phyloP scores from a whole-genome alignment of 2,113 vertebrate genomes.

The Apaloderma vittatum region DNA sequence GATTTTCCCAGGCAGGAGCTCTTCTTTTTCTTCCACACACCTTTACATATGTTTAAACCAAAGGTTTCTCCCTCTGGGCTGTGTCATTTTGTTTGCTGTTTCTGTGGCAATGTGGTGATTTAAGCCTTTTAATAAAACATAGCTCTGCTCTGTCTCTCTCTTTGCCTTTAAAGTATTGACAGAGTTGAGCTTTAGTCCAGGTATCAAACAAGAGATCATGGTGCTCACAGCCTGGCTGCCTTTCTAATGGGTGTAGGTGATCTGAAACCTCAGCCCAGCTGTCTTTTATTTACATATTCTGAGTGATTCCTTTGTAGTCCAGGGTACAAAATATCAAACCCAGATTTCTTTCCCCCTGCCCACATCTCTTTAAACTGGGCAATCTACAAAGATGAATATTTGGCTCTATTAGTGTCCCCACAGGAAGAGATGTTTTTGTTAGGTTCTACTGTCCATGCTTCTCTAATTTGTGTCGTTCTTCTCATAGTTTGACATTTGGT shows the following conservation, averaged over 20 bases:
- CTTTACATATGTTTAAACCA: slow-evolving; percentile 13
- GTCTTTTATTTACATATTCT: slow-evolving; percentile 27
- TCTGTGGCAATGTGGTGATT: background rate
- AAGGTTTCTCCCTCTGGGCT: background rate
- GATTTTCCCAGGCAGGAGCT: slow-evolving; percentile 31
- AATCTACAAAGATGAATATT: slow-evolving; percentile 3
- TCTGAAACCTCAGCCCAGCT: slow-evolving; percentile 38
- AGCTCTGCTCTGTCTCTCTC: background rate
- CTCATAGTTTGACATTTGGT: background rate
- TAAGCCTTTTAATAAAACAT: slow-evolving; percentile 6
- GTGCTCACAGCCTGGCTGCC: background rate
- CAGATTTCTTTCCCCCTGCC: background rate
- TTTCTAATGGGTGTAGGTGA: slow-evolving; percentile 46
- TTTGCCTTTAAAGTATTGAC: background rate
- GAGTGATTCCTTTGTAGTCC: slow-evolving; percentile 35
- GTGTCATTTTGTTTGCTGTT: background rate
- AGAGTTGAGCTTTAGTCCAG: background rate
- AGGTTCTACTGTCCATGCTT: background rate
- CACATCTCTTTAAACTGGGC: background rate
- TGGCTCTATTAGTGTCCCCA: background rate
- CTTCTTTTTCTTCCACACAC: background rate
- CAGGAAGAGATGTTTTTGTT: background rate
- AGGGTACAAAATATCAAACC: slow-evolving; percentile 43
- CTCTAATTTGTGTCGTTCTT: background rate
- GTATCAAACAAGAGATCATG: background rate